Conservation (phyloP, 2,113 vertebrate genomes). For the Alethe castanea region DNA sequence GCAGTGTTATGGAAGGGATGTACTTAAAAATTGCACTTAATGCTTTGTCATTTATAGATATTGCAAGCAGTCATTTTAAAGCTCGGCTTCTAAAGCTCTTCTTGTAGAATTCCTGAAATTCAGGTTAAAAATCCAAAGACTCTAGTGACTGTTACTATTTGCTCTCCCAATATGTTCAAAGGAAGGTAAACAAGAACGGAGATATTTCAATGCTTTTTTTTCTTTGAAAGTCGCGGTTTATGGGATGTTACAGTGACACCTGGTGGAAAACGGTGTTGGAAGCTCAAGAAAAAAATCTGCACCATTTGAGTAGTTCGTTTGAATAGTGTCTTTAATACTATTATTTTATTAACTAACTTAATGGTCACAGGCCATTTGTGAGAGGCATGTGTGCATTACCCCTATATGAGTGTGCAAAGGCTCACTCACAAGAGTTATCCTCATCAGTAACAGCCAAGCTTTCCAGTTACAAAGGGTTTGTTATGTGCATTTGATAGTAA, state of each 20-base stretch:
- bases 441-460: neutral
- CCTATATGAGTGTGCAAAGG: neutral
- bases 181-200: neutral
- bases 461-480: neutral
- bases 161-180: neutral
- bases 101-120: neutral
- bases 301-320: accelerated
- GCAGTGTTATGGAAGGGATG: neutral
- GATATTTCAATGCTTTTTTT: neutral
- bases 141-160: neutral
- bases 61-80: neutral
- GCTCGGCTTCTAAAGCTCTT: neutral
- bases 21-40: neutral
- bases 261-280: conserved; percentile 42
- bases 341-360: neutral
- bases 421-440: neutral
- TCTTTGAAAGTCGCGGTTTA: neutral
- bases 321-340: neutral
- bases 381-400: neutral
- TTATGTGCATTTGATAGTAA: neutral
- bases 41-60: neutral
- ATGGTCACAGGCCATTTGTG: neutral
- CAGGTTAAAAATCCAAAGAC: neutral
- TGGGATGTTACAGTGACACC: conserved; percentile 67
- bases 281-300: neutral